Base-by-base conservation (phyloP, 2,113 vertebrate genomes). In the Rhinoderma darwinii region DNA sequence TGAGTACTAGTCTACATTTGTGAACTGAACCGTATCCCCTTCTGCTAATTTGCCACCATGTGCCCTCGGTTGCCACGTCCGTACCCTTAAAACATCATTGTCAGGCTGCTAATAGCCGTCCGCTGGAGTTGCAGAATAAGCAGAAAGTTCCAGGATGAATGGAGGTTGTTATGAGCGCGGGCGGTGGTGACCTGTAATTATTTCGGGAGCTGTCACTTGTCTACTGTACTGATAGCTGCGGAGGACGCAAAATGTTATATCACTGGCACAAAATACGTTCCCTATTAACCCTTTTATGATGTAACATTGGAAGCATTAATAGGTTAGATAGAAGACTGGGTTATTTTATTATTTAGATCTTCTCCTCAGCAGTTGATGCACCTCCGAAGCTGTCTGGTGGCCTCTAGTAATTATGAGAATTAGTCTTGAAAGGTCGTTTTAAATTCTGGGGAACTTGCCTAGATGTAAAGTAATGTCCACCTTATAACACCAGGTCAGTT, bases 121-220 rank as follows among this genome's bases (percentile, higher is more conserved):
- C 22, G 17, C 66, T 11, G 27, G 68, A 70, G 17, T n/a, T 83
- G 81, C 63, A 32, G 81, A 22, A 30, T 50, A n/a, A 25, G 47
- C 66, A 72, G 50, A 68, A 41, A 43, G 41, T 17, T 22, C n/a
- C 56, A 14, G 66, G 80, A 68, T 68, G 44, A 51, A 83, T 72
- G 35, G 66, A 22, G 82, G 44, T 66, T 35, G 41, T 76, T 72
- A 70, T 32, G 63, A 32, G 54, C 78, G 3, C 35, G 9, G 59
- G 39, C 61, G 41, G 54, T 68, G 41, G 54, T 68, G 81, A 68
- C 59, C 61, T 50, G 81, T 30, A 30, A 70, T 70, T 37, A 83
- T 83, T 72, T 10, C 3, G 50, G 66, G 20, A 10, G 82, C 63
- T 72, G 61, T 83, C 81, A 72, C 59, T 25, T 41, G 20, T 68